Percentiles rank a stretch among this genome's conserved stretches.
Conservation (phyloP, 2,113 vertebrate species). For the Hippocampus barbouri region DNA sequence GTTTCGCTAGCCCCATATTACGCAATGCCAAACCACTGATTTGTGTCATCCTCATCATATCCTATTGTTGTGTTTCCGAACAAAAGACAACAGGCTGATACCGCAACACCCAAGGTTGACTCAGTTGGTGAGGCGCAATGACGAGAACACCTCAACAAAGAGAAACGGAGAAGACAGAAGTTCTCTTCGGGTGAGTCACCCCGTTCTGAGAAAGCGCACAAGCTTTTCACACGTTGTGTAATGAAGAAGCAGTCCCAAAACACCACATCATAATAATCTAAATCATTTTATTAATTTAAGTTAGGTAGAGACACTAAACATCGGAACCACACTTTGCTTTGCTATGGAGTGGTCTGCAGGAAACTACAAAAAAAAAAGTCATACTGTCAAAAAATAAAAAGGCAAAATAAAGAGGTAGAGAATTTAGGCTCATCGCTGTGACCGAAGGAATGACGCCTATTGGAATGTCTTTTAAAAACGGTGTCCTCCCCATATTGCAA, state of each 20-base stretch:
- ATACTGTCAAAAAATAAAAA: constrained; percentile 64
- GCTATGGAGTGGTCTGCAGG: constrained; percentile 68
- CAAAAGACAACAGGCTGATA: not conserved
- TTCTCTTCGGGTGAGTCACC: not conserved
- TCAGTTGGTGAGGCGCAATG: not conserved
- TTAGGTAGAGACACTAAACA: constrained; percentile 81
- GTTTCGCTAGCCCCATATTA: not conserved
- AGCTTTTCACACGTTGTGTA: not conserved
- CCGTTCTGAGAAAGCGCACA: not conserved
- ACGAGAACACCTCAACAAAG: not conserved
- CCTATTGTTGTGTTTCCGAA: not conserved
- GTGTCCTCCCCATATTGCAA: constrained; percentile 53
- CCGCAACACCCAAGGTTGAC: not conserved
- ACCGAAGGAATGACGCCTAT: constrained; percentile 65
- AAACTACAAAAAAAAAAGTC: constrained; percentile 63
- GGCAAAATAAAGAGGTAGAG: constrained; percentile 76
- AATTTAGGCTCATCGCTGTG: constrained; percentile 74
- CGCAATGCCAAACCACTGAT: not conserved
- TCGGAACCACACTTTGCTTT: constrained; percentile 72
- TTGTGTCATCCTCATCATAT: not conserved
- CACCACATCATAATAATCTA: constrained; percentile 71
- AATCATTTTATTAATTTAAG: constrained; percentile 84
- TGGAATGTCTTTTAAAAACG: constrained; percentile 72
- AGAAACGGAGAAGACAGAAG: not conserved
- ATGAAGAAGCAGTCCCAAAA: constrained; percentile 29